Base-by-base conservation (phyloP, 2,113 vertebrate genomes). In the Bolborhynchus lineola region DNA sequence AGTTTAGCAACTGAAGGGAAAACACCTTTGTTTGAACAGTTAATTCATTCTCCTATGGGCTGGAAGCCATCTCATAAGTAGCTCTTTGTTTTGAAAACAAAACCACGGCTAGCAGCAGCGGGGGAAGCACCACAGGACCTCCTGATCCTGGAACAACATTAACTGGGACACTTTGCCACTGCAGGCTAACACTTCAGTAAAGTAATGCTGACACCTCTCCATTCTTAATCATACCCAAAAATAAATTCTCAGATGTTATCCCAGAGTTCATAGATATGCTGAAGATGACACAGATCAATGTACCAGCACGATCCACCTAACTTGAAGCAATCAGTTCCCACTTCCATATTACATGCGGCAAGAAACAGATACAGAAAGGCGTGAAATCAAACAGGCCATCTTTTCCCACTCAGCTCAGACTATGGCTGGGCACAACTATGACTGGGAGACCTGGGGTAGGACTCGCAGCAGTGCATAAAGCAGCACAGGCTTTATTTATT, bases 71-170 rank as follows among this genome's bases (percentile, higher is more conserved):
- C 60, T 82, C 71, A 67, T 52, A 74, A 69, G 79, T 26, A 69
- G 67, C 50, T 70, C 86, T 84, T 91, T 76, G n/a, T 62, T 79
- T 87, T 80, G n/a, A 39, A 74, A 94, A 86, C 33, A 88, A 81
- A 92, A 33, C 10, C 13, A 21, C 33, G 52, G 50, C 5, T 47
- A 44, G 26, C 8, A 44, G 33, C 8, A 9, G 9, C 4, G 18
- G 49, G 12, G 20, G 52, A 70, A 50, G 44, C n/a, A 42, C 59
- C 85, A 47, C 4, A 1, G 59, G 44, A 82, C 7, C 29, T 50
- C 53, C 70, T 33, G 57, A 24, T 46, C 33, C 39, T 3, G 0
- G 13, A 67, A 70, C 4, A 3, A 25, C 77, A 37, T 33, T 91
- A 85, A 74, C 76, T 42, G 7, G 11, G 10, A 44, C 24, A 31